Percentiles rank a stretch among this genome's conserved stretches.
Conservation (phyloP, 2,888 invertebrate species). For the Aspidiotus rigidus region DNA sequence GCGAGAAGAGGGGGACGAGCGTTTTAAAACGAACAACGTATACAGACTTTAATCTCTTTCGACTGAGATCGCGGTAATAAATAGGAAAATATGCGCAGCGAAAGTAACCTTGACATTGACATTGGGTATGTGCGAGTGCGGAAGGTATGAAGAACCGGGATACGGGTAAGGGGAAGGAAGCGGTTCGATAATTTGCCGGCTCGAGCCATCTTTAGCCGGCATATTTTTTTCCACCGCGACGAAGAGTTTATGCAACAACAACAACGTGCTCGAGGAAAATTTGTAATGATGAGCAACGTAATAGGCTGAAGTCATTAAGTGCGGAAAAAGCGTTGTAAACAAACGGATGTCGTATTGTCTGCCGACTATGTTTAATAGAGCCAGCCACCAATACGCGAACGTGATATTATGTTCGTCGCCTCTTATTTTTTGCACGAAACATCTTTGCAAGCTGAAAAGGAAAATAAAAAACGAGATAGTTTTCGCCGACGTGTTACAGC, state of each 20-base stretch:
- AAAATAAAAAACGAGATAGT: too few relatives aligned
- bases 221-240: neutral
- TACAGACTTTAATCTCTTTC: too few relatives aligned
- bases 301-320: neutral
- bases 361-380: neutral
- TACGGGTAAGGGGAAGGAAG: neutral
- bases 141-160: neutral
- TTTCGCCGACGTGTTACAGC: too few relatives aligned
- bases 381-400: neutral
- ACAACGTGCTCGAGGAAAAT: neutral
- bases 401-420: neutral
- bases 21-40: too few relatives aligned
- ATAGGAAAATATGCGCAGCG: slow-evolving; percentile 28
- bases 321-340: slow-evolving; percentile 6
- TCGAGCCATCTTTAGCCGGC: slow-evolving; percentile 13
- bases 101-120: slow-evolving; percentile 34
- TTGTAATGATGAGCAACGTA: neutral
- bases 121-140: slow-evolving; percentile 17
- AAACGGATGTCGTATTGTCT: slow-evolving; percentile 10
- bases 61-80: slow-evolving; percentile 10
- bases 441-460: too few relatives aligned
- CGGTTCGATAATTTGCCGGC: slow-evolving; percentile 30
- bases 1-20: too few relatives aligned
- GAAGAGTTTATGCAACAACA: neutral
- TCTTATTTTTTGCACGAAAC: neutral